A percentile compares a stretch with the other conserved stretches of the same genome.
phyloP scores from a whole-genome alignment of 2,888 invertebrate species.

The Oscheius myriophilus region DNA sequence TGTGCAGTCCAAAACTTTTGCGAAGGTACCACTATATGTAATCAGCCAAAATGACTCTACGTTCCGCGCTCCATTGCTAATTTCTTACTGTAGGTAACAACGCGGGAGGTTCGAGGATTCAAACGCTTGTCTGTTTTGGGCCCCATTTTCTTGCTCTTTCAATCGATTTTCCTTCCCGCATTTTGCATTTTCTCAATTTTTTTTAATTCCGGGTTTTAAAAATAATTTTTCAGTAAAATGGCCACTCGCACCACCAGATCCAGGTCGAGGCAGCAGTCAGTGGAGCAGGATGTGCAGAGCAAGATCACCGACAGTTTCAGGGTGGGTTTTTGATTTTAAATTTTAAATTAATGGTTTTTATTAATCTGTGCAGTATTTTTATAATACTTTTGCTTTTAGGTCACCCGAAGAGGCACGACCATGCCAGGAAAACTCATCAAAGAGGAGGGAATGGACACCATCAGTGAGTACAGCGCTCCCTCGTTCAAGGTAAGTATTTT shows the following conservation, averaged over 20 bases:
- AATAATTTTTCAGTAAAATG: not conserved
- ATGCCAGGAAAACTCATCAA: not conserved
- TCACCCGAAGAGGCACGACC: slow-evolving; percentile 2
- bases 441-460: not conserved
- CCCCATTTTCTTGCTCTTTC: too few relatives aligned
- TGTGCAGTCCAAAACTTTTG: too few relatives aligned
- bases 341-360: not conserved
- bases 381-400: slow-evolving; percentile 1
- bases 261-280: not conserved
- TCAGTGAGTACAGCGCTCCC: not conserved
- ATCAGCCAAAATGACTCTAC: too few relatives aligned
- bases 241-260: slow-evolving; percentile 20
- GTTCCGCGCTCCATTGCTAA: too few relatives aligned
- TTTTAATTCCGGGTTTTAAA: too few relatives aligned
- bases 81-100: too few relatives aligned
- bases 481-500: too few relatives aligned
- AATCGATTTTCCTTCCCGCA: too few relatives aligned
- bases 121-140: too few relatives aligned
- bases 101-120: too few relatives aligned
- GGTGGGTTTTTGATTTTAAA: not conserved
- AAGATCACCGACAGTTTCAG: slow-evolving; percentile 17
- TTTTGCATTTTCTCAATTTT: too few relatives aligned
- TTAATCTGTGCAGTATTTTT: not conserved
- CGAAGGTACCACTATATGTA: too few relatives aligned
- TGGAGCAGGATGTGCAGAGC: slow-evolving; percentile 1